Evolutionary conservation across 2,888 invertebrate genomes (phyloP).

Genomic region (Thereva unica): DNA sequence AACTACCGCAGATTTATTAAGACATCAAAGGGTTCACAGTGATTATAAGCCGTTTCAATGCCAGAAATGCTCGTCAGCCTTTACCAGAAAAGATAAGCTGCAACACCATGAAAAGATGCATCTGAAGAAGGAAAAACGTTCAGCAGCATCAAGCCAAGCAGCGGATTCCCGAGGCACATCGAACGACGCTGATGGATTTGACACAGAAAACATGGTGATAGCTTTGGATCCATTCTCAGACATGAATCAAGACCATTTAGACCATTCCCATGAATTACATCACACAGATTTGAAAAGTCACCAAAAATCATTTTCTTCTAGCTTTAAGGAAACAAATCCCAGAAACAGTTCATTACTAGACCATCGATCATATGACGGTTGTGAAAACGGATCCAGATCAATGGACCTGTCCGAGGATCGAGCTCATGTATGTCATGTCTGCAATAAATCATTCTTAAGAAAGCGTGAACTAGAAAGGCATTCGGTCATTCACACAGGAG

Average conservation of each 20-base stretch:
- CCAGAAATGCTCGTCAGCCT: constrained; percentile 67
- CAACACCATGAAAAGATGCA: constrained; percentile 69
- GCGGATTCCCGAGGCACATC: neutral
- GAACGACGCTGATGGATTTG: constrained; percentile 11
- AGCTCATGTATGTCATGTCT: constrained; percentile 63
- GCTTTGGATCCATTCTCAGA: constrained; percentile 48
- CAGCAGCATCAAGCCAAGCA: constrained; percentile 26
- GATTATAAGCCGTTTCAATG: constrained; percentile 70
- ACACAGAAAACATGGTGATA: constrained; percentile 45
- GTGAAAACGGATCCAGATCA: neutral
- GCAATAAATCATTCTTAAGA: constrained; percentile 69
- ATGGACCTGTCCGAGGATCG: neutral
- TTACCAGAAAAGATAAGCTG: constrained; percentile 71
- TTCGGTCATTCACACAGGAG: constrained; percentile 67
- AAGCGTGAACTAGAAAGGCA: constrained; percentile 74
- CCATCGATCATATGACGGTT: neutral
- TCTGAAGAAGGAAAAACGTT: constrained; percentile 43
- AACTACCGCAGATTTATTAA: constrained; percentile 67
- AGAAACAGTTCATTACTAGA: too few relatives aligned
- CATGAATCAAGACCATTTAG: constrained; percentile 35
- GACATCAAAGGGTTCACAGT: constrained; percentile 70
- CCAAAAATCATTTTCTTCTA: too few relatives aligned
- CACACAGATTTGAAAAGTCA: neutral
- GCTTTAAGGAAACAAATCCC: neutral
- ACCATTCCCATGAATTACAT: constrained; percentile 7